A percentile compares a stretch with the other conserved stretches of the same genome.
Conservation (phyloP, 2,797 vertebrate genomes). For the Ceyx erithaca region DNA sequence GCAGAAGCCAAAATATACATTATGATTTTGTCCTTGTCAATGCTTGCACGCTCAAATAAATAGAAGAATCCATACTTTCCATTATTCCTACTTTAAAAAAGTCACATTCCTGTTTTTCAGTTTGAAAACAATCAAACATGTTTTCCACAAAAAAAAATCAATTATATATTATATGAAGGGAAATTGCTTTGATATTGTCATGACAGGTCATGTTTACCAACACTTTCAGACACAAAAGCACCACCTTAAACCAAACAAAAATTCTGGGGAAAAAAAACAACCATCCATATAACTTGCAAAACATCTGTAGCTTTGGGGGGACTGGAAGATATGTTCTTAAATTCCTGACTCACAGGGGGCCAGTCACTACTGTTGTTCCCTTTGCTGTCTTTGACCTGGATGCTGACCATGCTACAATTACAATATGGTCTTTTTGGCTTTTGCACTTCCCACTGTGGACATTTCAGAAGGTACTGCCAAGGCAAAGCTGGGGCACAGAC, state of each 20-base stretch:
- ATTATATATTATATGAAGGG: neutral
- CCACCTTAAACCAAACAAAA: neutral
- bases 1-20: neutral
- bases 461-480: neutral
- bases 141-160: neutral
- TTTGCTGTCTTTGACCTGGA: neutral
- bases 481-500: neutral
- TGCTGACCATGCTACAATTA: neutral
- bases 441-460: neutral
- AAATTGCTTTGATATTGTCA: neutral
- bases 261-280: rapidly evolving
- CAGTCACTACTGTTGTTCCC: neutral
- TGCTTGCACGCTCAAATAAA: neutral
- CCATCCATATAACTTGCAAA: neutral
- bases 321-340: neutral
- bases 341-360: neutral
- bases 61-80: neutral
- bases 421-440: neutral
- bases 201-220: neutral
- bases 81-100: neutral
- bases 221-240: neutral
- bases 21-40: neutral
- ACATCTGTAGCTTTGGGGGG: neutral
- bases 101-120: neutral
- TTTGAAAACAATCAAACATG: neutral